Evolutionary conservation across 2,888 invertebrate genomes (phyloP).

Genomic region (Chrysotoxum bicinctum): DNA sequence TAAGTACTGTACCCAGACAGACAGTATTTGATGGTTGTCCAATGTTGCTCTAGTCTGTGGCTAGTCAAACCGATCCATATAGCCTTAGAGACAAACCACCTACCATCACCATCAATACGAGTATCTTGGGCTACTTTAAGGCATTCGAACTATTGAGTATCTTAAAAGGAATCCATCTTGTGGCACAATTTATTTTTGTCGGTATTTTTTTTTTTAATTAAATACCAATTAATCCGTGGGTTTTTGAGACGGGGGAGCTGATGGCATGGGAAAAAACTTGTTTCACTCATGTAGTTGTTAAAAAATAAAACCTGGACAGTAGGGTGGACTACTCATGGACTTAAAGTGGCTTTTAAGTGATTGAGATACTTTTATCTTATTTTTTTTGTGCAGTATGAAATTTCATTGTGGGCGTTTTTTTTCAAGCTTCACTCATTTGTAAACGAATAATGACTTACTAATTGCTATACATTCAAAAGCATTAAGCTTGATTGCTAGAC

Average conservation of each 20-base stretch:
- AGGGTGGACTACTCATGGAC: neutral
- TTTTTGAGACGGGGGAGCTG: neutral
- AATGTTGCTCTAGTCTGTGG: neutral
- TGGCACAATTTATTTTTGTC: conserved; percentile 40
- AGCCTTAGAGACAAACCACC: neutral
- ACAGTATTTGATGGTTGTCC: neutral
- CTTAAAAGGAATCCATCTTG: conserved; percentile 42
- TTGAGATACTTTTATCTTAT: conserved; percentile 26
- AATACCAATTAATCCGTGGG: conserved; percentile 52
- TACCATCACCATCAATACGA: neutral
- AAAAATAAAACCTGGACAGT: neutral
- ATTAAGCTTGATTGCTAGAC: conserved; percentile 54
- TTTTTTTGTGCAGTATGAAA: neutral
- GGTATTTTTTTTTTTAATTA: conserved; percentile 26
- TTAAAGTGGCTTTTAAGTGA: conserved; percentile 38
- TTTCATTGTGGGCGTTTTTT: conserved; percentile 2
- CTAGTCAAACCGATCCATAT: conserved; percentile 3
- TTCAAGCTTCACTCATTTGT: neutral
- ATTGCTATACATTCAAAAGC: conserved; percentile 74
- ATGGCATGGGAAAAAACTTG: neutral
- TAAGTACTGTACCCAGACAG: neutral
- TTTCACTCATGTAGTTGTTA: conserved; percentile 11
- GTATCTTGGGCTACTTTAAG: neutral
- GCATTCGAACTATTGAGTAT: conserved; percentile 26
- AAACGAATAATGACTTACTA: conserved; percentile 16